Base-by-base conservation (phyloP, 2,888 invertebrate species). In the Lomographa bimaculata region DNA sequence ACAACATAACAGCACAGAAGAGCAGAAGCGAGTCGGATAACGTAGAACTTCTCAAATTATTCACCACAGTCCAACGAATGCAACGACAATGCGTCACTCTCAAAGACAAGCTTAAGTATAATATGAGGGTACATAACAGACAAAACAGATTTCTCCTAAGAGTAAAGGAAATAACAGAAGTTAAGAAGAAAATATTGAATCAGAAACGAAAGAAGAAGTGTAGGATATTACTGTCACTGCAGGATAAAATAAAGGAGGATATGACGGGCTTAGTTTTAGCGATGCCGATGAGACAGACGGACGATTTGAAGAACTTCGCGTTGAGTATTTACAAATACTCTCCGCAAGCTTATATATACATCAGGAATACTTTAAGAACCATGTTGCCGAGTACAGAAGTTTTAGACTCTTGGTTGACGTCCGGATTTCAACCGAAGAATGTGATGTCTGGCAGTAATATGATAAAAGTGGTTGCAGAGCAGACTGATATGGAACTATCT, bases 301-400 rank as follows among this genome's bases (percentile, higher is more conserved):
- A 86, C 4, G 89, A 89, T 38, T 66, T 86, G 40, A 87, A 85
- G 57, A 85, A 84, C 49, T 89, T 89, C 35, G 79, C 87, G 0
- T 58, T 89, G 9, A 85, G 82, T 57, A 74, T 87, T 37, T 89
- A 89, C 53, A 87, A 83, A 52, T 87, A 86, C 50, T 87, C 89
- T 0, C 89, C 89, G 0, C 89, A 89, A 56, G 82, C 87, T 0
- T 89, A 89, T 32, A 79, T 89, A 46, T 89, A 89, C 52, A 68
- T 80, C 36, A 76, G 89, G 41, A 89, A 89, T 60, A 79, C 78
- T 3, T 61, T 89, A 52, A 62, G 89, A 43, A 89, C 89, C 1
- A 66, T 86, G 66, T 58, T 89, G 46, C 89, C 89, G 0, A 79
- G 85, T 56, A 85, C 85, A 2, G 86, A 87, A 25, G 71, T 85